phyloP scores from a whole-genome alignment of 92 coral and sea anemone genomes.

The Siderastrea siderea region DNA sequence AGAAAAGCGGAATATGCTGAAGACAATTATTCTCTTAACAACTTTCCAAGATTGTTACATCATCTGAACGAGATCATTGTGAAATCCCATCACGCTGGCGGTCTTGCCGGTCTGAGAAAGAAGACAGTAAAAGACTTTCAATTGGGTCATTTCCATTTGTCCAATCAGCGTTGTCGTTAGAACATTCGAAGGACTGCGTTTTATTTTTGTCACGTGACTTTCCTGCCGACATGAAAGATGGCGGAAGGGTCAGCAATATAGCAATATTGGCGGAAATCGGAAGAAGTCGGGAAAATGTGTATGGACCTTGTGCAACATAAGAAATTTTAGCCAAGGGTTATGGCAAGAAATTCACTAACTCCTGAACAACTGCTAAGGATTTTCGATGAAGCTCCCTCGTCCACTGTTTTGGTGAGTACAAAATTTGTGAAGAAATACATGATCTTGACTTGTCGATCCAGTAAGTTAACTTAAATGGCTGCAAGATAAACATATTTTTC shows the following conservation, averaged over 20 bases:
- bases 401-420: constrained; percentile 82
- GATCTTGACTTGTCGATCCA: no score
- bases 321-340: constrained; percentile 51
- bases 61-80: constrained; percentile 13
- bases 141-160: constrained; percentile 19
- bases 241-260: constrained; percentile 33
- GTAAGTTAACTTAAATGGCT: no score
- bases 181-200: not conserved
- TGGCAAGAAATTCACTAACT: constrained; percentile 81
- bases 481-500: not conserved
- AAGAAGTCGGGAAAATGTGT: constrained; percentile 24
- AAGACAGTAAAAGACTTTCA: constrained; percentile 9
- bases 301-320: not conserved
- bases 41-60: not conserved
- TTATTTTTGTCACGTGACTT: constrained; percentile 58
- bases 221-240: constrained; percentile 48
- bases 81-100: constrained; percentile 41
- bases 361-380: constrained; percentile 80
- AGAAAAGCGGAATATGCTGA: constrained; percentile 12
- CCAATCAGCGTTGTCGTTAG: constrained; percentile 34
- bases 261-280: constrained; percentile 16
- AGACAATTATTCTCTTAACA: not conserved
- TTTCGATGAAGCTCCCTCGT: constrained; percentile 82
- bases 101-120: not conserved
- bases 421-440: not conserved